phyloP scores from a whole-genome alignment of 2,797 vertebrate species.

The Aplochiton taeniatus region DNA sequence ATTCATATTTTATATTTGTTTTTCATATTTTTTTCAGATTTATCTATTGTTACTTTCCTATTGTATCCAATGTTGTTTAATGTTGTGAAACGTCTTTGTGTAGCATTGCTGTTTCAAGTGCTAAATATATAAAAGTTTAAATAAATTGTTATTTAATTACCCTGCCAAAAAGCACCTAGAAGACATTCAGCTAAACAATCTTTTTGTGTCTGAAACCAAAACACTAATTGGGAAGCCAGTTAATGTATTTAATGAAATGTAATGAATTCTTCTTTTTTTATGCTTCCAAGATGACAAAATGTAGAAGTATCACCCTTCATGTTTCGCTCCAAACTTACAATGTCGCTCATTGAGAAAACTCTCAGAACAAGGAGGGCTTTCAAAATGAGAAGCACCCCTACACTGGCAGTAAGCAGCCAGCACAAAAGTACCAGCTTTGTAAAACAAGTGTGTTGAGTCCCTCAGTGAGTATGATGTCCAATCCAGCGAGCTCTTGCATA shows the following conservation, averaged over 20 bases:
- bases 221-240: no score
- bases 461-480: conserved; percentile 75
- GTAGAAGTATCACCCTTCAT: conserved; percentile 53
- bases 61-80: no score
- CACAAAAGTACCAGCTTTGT: conserved; percentile 59
- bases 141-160: no score
- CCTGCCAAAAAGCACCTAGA: no score
- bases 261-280: not conserved
- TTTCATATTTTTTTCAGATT: no score
- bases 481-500: conserved; percentile 75
- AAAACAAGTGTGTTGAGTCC: conserved; percentile 76
- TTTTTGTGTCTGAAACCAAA: conserved; percentile 4
- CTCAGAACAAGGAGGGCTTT: conserved; percentile 65
- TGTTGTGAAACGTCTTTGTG: no score
- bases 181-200: no score
- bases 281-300: no score
- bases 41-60: no score
- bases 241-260: conserved; percentile 21
- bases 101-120: no score
- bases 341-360: conserved; percentile 70
- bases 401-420: conserved; percentile 58
- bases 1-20: no score
- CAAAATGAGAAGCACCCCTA: conserved; percentile 68
- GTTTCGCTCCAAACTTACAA: conserved; percentile 67
- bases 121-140: no score